Conservation (phyloP, 2,888 invertebrate species). For the Amphiduros pacificus region DNA sequence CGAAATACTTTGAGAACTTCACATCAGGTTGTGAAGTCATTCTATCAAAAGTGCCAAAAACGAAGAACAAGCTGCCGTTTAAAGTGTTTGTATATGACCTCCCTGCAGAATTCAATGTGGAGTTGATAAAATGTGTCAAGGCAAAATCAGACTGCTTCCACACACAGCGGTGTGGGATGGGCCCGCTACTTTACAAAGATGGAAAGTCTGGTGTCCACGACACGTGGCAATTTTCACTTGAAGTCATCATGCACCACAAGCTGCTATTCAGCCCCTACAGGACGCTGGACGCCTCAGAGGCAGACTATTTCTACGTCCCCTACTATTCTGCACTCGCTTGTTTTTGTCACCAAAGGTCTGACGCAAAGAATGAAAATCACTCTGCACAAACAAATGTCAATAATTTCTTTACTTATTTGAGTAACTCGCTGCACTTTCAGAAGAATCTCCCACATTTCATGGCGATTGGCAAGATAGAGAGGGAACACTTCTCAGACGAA, state of each 20-base stretch:
- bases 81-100: constrained; percentile 20
- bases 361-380: neutral
- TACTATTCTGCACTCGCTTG: constrained; percentile 35
- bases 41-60: neutral
- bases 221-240: constrained; percentile 35
- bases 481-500: constrained; percentile 27
- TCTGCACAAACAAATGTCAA: neutral
- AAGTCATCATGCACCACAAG: constrained; percentile 38
- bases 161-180: constrained; percentile 8
- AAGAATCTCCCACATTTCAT: constrained; percentile 39
- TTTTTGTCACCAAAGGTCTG: constrained; percentile 15
- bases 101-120: constrained; percentile 15
- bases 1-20: neutral
- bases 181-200: constrained; percentile 4
- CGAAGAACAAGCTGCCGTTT: neutral
- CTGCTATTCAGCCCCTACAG: constrained; percentile 35
- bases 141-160: constrained; percentile 5
- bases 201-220: neutral
- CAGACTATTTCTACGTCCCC: constrained; percentile 40
- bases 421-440: neutral
- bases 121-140: constrained; percentile 7
- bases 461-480: constrained; percentile 40
- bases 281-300: constrained; percentile 31
- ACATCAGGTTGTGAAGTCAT: neutral
- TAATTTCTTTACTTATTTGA: neutral